Percentiles rank a stretch among this genome's conserved stretches.
Conservation (phyloP, 2,888 invertebrate genomes). For the Halocaridina rubra region DNA sequence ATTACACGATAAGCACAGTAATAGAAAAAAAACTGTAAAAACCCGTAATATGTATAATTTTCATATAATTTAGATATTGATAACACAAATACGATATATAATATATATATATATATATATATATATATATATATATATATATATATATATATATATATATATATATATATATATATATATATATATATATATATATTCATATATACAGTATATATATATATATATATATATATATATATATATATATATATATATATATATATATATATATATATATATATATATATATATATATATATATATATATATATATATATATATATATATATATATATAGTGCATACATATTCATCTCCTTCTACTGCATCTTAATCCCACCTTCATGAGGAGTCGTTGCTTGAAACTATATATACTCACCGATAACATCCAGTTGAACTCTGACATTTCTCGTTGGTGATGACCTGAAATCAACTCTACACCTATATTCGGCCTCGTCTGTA, state of each 20-base stretch:
- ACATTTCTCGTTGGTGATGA: constrained; percentile 51
- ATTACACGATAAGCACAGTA: too few relatives aligned
- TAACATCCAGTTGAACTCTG: constrained; percentile 35
- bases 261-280: neutral
- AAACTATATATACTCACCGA: constrained; percentile 47
- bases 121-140: neutral
- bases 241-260: neutral
- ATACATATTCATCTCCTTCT: neutral
- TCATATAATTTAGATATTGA: too few relatives aligned
- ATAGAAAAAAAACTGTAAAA: too few relatives aligned
- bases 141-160: neutral
- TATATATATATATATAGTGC: neutral
- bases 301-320: neutral
- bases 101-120: neutral
- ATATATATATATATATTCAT: neutral
- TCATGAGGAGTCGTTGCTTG: too few relatives aligned
- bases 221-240: neutral
- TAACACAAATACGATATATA: too few relatives aligned
- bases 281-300: neutral
- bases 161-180: neutral
- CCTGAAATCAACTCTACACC: constrained; percentile 46
- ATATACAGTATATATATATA: neutral
- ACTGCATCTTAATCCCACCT: too few relatives aligned
- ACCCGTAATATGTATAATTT: too few relatives aligned
- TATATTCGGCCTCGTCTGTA: constrained; percentile 41